Conservation (phyloP, 2,888 invertebrate genomes). For the Nebria salina region DNA sequence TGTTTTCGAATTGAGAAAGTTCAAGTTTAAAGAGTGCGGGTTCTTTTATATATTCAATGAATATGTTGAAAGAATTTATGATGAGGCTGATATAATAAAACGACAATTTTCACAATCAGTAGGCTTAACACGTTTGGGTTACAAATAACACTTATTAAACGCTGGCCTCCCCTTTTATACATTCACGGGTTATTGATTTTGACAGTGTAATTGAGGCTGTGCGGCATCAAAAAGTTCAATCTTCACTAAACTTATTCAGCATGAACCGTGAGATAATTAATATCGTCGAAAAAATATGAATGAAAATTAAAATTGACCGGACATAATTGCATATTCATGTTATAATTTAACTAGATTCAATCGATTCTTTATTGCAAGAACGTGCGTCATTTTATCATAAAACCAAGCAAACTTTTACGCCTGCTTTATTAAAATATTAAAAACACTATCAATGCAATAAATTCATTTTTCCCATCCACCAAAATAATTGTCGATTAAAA, state of each 20-base stretch:
- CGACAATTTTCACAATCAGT: constrained; percentile 14
- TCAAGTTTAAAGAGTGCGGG: background rate
- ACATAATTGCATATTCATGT: constrained; percentile 52
- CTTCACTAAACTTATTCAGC: constrained; percentile 16
- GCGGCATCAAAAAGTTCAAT: constrained; percentile 18
- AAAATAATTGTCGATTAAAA: too few species aligned
- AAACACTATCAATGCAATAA: too few species aligned
- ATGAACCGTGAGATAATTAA: constrained; percentile 48
- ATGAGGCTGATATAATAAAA: constrained; percentile 15
- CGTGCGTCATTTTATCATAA: background rate
- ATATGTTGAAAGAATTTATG: constrained; percentile 11
- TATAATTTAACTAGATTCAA: constrained; percentile 34
- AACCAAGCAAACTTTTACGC: too few species aligned
- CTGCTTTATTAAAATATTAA: too few species aligned
- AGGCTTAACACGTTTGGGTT: constrained; percentile 25
- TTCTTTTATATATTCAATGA: background rate
- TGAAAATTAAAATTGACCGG: constrained; percentile 43
- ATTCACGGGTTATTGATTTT: constrained; percentile 49
- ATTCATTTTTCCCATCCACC: too few species aligned
- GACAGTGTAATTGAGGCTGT: constrained; percentile 48
- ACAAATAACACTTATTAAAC: constrained; percentile 45
- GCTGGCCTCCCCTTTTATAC: constrained; percentile 22
- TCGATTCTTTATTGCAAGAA: background rate
- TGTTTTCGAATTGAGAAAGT: background rate
- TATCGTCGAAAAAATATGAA: constrained; percentile 49